Evolutionary conservation across 35 echinoderm and acorn worm genomes (phyloP).

Genomic region (Acanthaster planci): DNA sequence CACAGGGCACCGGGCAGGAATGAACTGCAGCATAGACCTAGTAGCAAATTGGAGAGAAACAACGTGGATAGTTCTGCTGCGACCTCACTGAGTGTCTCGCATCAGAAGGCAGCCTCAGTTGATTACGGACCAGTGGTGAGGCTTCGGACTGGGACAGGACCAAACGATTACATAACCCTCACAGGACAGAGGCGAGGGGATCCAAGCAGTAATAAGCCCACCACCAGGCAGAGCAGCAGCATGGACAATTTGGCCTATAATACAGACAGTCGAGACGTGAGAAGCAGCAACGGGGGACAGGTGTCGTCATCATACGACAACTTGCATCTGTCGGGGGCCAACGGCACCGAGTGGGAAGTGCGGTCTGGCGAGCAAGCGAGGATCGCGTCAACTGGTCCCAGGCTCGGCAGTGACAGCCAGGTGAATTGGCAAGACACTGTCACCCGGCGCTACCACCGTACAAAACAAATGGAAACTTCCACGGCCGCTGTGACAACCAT

Average conservation of each 20-base stretch:
- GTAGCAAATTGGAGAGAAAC: not conserved
- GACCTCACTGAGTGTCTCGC: not conserved
- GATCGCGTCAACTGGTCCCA: not conserved
- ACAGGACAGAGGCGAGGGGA: not conserved
- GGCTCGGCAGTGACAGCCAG: constrained; percentile 9
- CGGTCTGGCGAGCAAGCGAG: not conserved
- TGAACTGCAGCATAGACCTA: not conserved
- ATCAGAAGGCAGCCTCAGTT: not conserved
- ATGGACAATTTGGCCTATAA: constrained; percentile 41
- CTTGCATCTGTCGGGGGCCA: constrained; percentile 18
- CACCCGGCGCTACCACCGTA: not conserved
- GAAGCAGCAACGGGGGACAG: constrained; percentile 16
- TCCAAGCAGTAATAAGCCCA: not conserved
- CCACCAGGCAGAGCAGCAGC: constrained; percentile 33
- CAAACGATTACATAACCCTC: constrained; percentile 15
- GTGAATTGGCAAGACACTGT: not conserved
- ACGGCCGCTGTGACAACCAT: not conserved
- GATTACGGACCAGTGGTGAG: constrained; percentile 20
- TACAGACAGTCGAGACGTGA: not conserved
- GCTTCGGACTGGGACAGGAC: constrained; percentile 6
- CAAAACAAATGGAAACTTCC: not conserved
- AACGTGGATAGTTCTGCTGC: not conserved
- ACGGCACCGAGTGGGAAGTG: constrained; percentile 24
- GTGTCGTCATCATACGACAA: constrained; percentile 53
- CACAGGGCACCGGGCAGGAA: not conserved